A percentile compares a stretch with the other conserved stretches of the same genome.
Evolutionary conservation across 2,888 invertebrate genomes (phyloP).

Genomic region (Agelastica alni): DNA sequence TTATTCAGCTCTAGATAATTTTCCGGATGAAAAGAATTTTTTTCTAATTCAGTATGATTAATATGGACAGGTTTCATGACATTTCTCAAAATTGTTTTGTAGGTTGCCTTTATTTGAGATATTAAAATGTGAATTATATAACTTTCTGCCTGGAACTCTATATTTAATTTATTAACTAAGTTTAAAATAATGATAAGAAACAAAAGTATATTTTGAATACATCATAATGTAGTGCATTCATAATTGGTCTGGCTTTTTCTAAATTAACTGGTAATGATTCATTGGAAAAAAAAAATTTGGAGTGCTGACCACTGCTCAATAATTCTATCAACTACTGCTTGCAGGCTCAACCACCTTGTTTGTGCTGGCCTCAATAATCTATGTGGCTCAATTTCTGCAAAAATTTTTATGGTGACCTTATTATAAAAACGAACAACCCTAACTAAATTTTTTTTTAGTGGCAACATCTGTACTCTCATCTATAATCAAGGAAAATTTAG

Average conservation of each 20-base stretch:
- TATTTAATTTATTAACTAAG: slow-evolving; percentile 10
- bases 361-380: slow-evolving; percentile 11
- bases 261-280: neutral
- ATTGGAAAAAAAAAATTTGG: slow-evolving; percentile 1
- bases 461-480: no score
- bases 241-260: slow-evolving; percentile 4
- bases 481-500: no score
- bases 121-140: slow-evolving; percentile 1
- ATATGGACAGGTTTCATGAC: slow-evolving; percentile 3
- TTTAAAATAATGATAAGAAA: slow-evolving; percentile 5
- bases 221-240: slow-evolving; percentile 8
- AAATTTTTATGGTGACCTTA: no score
- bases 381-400: slow-evolving; percentile 4
- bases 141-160: slow-evolving; percentile 10
- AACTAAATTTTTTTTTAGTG: no score
- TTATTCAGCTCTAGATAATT: neutral
- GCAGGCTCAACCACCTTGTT: slow-evolving; percentile 8
- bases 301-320: slow-evolving; percentile 10
- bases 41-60: no score
- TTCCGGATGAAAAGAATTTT: no score
- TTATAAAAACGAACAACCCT: no score
- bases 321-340: slow-evolving; percentile 5
- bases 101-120: neutral
- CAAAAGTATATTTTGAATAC: slow-evolving; percentile 8
- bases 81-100: slow-evolving; percentile 4